Evolutionary conservation across 1,140 invertebrate species (phyloP), one percentile per base, ranked within the genome.

Genomic region (Psilanteris sp.): DNA sequence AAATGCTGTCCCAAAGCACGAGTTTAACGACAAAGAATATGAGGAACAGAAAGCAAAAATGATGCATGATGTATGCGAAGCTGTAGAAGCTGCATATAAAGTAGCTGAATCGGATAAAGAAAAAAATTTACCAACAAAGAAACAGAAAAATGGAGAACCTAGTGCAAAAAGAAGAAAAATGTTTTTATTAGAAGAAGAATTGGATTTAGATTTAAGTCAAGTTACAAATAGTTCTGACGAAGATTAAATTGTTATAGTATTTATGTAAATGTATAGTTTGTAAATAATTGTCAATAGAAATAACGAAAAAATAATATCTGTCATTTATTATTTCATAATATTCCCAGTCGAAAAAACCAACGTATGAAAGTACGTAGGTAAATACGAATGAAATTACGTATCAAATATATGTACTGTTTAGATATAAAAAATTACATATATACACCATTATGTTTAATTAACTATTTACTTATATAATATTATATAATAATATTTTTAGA

Each of bases 1-100:
- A 4, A 87, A 92, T 14, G 90, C 93, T 9, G 90, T 93, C 73
- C 95, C 96, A 0, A 96, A 93, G 85, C 93, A 96, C 78, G 93
- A 93, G 62, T 95, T 97, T 81, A 92, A 93, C 70, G 95, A 96
- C 84, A 90, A 92, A 26, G 84, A 90, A 2, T 98, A 97, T 85
- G 93, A 96, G 44, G 90, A 93, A 67, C 92, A 94, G 57, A 90
- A 95, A 34, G 91, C 93, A 4, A 90, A 91, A 37, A 85, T 98
- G 32, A 91, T 93, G 1, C 95, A 97, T 74, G 92, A 93, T 64
- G 91, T 97, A 0, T 92, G 92, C 75, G 93, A 95, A 83, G 95
- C 97, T 4, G 90, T 98, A 0, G 92, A 94, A 76, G 91, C 94
- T 83, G 95, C 95, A n/a, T 90, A 92, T 59, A 89, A 92, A 79